Evolutionary conservation across 92 coral and sea anemone genomes (phyloP).

Genomic region (Meandrina meandrites): DNA sequence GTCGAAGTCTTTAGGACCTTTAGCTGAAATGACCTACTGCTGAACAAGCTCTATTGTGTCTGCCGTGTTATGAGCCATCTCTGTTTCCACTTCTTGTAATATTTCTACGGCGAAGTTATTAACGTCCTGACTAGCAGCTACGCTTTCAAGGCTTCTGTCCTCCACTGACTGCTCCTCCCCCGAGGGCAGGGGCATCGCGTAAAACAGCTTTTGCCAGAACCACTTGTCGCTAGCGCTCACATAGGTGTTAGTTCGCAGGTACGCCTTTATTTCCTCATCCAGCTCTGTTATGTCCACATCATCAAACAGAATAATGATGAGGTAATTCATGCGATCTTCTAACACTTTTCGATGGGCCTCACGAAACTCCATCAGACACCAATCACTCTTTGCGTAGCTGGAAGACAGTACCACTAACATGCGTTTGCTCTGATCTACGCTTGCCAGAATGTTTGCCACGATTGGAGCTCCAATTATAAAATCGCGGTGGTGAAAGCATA

Average conservation of each 20-base stretch:
- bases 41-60: background rate
- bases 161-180: background rate
- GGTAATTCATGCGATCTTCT: slow-evolving; percentile 63
- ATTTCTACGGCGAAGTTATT: background rate
- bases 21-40: background rate
- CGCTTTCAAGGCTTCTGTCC: background rate
- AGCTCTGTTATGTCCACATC: slow-evolving; percentile 55
- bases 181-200: slow-evolving; percentile 61
- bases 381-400: slow-evolving; percentile 68
- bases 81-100: background rate
- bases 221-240: slow-evolving; percentile 61
- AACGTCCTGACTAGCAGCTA: background rate
- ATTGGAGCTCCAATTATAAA: slow-evolving; percentile 69
- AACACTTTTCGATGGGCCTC: slow-evolving; percentile 79
- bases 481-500: slow-evolving; percentile 79
- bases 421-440: slow-evolving; percentile 67
- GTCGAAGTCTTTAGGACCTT: too few relatives aligned
- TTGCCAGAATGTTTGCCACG: slow-evolving; percentile 64
- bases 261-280: slow-evolving; percentile 64
- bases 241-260: slow-evolving; percentile 74
- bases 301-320: slow-evolving; percentile 72
- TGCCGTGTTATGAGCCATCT: background rate
- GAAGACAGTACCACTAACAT: slow-evolving; percentile 78
- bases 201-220: slow-evolving; percentile 80
- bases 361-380: slow-evolving; percentile 83